phyloP scores from a whole-genome alignment of 2,888 invertebrate genomes.

The Chromoteleia sp. region DNA sequence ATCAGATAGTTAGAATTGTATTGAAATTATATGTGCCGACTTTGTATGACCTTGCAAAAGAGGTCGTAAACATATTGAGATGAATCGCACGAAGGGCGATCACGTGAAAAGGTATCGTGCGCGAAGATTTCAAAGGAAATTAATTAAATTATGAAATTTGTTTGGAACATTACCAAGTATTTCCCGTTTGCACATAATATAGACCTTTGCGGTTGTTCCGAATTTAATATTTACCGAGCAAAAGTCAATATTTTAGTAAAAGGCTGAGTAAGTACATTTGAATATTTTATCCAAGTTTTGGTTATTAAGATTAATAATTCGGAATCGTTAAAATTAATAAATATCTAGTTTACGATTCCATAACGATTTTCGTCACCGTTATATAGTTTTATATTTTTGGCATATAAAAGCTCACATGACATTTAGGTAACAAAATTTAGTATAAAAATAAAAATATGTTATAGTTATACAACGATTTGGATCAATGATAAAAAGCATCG shows the following conservation, averaged over 20 bases:
- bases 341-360: background rate
- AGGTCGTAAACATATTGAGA: conserved; percentile 44
- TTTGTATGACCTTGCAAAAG: conserved; percentile 42
- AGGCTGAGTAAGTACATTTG: background rate
- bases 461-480: background rate
- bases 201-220: conserved; percentile 48
- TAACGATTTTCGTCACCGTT: background rate
- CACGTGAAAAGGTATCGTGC: conserved; percentile 45
- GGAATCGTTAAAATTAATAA: background rate
- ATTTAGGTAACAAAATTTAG: background rate
- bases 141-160: conserved; percentile 59
- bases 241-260: conserved; percentile 43
- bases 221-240: conserved; percentile 41
- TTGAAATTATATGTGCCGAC: conserved; percentile 28
- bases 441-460: conserved; percentile 1
- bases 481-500: conserved; percentile 12
- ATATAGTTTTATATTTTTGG: background rate
- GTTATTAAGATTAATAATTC: background rate
- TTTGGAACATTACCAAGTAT: conserved; percentile 56
- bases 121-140: conserved; percentile 43
- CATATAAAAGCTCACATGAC: background rate
- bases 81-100: conserved; percentile 38
- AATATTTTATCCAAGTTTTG: conserved; percentile 19
- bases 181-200: conserved; percentile 52
- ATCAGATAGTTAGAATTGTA: conserved; percentile 27